A percentile compares a stretch with the other conserved stretches of the same genome.
Conservation (phyloP, 35 echinoderm and acorn worm genomes). For the Holothuria glaberrima region DNA sequence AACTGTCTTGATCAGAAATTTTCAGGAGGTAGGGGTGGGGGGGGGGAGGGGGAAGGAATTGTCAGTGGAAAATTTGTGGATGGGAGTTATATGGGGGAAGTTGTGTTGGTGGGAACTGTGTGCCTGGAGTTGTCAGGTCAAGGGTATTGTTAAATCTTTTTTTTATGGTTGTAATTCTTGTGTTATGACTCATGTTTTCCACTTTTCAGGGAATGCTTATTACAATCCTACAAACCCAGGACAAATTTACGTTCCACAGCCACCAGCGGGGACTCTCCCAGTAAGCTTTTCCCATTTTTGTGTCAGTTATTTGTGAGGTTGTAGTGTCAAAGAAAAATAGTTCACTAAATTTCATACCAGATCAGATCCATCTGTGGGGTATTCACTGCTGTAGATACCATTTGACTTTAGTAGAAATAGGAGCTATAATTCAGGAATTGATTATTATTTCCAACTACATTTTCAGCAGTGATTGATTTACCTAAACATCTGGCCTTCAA, state of each 20-base stretch:
- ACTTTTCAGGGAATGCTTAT: conserved; percentile 36
- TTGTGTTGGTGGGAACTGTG: neutral
- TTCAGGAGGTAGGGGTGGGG: no score
- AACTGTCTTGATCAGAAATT: no score
- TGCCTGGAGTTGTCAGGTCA: neutral
- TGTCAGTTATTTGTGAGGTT: neutral
- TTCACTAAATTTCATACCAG: neutral
- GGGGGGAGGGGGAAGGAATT: no score
- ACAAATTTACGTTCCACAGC: conserved; percentile 51
- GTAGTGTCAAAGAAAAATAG: neutral
- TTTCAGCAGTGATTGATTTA: no score
- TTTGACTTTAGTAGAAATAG: no score
- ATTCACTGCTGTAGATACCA: no score
- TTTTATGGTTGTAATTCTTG: neutral
- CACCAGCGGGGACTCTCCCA: neutral
- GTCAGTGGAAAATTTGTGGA: no score
- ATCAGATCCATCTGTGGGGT: no score
- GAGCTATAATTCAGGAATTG: no score
- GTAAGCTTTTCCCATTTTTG: neutral
- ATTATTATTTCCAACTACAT: no score
- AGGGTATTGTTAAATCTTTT: neutral
- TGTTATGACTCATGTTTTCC: neutral
- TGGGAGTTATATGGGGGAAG: no score
- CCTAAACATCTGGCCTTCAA: no score
- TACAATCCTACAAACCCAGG: conserved; percentile 44